Evolutionary conservation across 2,113 vertebrate genomes (phyloP).

Genomic region (Lates calcarifer): DNA sequence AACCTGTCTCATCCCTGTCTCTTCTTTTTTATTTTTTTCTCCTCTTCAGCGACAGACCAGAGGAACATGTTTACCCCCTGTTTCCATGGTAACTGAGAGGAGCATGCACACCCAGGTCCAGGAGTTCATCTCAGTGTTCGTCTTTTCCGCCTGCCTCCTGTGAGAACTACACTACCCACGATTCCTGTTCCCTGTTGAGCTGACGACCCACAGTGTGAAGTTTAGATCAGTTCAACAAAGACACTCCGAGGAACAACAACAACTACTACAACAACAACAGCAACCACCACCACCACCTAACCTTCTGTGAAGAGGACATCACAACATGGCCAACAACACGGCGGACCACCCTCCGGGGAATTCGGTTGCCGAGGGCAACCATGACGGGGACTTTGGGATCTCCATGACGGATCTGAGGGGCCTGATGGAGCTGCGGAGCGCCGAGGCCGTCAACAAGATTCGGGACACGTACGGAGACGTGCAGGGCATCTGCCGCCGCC

Average conservation of each 20-base stretch:
- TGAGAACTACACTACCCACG: constrained; percentile 64
- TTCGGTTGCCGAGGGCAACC: constrained; percentile 88
- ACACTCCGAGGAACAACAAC: constrained; percentile 24
- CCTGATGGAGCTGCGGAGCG: constrained; percentile 93
- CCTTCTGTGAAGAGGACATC: constrained; percentile 34
- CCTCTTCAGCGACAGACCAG: constrained; percentile 72
- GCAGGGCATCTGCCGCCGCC: constrained; percentile 88
- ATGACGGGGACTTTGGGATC: constrained; percentile 93
- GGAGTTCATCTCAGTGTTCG: constrained; percentile 65
- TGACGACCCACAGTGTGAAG: background rate
- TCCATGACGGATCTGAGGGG: constrained; percentile 88
- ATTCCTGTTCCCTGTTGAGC: constrained; percentile 54
- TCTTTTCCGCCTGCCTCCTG: constrained; percentile 28
- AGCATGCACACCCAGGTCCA: constrained; percentile 85
- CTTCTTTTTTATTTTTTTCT: too few relatives aligned
- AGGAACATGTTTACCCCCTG: constrained; percentile 80
- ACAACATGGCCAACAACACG: constrained; percentile 91
- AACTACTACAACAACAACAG: background rate
- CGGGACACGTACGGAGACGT: constrained; percentile 87
- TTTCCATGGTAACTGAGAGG: constrained; percentile 82
- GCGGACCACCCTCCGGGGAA: constrained; percentile 91
- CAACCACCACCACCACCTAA: background rate
- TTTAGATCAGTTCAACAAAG: background rate
- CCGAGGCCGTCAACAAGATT: constrained; percentile 89
- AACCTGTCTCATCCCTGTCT: constrained; percentile 37